Evolutionary conservation across 2,888 invertebrate species (phyloP), one percentile per base, ranked within the genome.

Genomic region (Cepaea hortensis): DNA sequence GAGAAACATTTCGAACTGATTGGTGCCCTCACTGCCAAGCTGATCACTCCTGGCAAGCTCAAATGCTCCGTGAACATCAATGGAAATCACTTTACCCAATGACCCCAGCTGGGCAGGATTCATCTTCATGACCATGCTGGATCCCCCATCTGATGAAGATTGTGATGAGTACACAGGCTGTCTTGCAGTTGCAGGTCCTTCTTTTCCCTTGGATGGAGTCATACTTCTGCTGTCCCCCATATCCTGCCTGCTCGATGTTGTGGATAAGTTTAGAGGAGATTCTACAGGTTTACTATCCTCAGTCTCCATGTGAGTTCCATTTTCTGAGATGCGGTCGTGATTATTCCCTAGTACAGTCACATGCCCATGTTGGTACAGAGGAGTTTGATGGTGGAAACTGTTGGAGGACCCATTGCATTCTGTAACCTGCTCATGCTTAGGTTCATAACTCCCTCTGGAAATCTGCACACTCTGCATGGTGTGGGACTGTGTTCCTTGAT

Each of bases 1-100:
- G 6, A 81, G 65, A n/a, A 81, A 65, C 85, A 85, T 81, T 35
- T 85, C 85, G 48, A 80, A 81, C 81, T 85, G 73, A 50, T 68
- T 50, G 15, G 46, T 20, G 50, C 18, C 9, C 68, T 55, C 68
- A 23, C 62, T 48, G 23, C 68, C 6, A 15, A 7, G 20, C 50
- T 72, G 55, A 15, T 50, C 72, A 20, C 20, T 18, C 20, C 23
- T 70, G 65, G 80, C 85, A 80, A 2, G n/a, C 5, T 55, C 73
- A 48, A 81, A 75, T 9, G 75, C 62, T 50, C 81, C 46, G 4
- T 50, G 61, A 55, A 84, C 79, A 18, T 70, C 84, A 50, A 85
- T 72, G 55, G 85, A 81, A 20, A 85, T 85, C 6, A 85, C 48
- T 61, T 79, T 85, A 48, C 75, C 81, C 50, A 65, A 48, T 55